Base-by-base conservation (phyloP, 2,113 vertebrate genomes). In the Siniperca chuatsi region DNA sequence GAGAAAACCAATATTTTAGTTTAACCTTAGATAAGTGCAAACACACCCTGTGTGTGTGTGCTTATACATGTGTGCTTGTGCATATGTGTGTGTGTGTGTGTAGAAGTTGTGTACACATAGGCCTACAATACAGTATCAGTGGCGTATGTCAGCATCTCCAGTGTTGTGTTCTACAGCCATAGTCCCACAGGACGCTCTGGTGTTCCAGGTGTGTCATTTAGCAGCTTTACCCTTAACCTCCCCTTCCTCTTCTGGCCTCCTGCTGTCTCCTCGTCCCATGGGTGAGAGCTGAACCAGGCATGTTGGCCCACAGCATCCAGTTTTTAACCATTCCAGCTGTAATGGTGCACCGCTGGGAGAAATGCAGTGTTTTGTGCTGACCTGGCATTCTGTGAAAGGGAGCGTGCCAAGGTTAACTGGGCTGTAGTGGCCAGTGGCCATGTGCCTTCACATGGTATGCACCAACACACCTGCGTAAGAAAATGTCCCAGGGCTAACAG, bases 331-430 rank as follows among this genome's bases (percentile, higher is more conserved):
- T 23, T 62, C 18, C 80, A 68, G 67, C 54, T 65, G 37, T 81
- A 69, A 60, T 62, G 23, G 29, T 57, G 44, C 65, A 75, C 55
- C 40, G 3, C 82, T 42, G 64, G 33, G 61, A 83, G 61, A 70
- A 73, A 69, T 29, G 6, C 52, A 52, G 44, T 50, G 35, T 40
- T 73, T 58, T 71, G 58, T 83, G 84, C 86, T 91, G 87, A 93
- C 76, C 46, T 11, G 35, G 78, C 89, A n/a, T 48, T 90, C 55
- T 87, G 61, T 55, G 44, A 46, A 75, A 68, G 37, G 62, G 72
- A 64, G 57, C 60, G 61, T 37, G 50, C 78, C 84, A 68, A 88
- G 88, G 92, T 90, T 83, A 90, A 90, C 55, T 48, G 69, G 72
- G 57, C 62, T 66, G 50, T 37, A 10, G 37, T 37, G n/a, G 62